Percentiles rank a stretch among this genome's conserved stretches.
phyloP scores from a whole-genome alignment of 2,888 invertebrate genomes.

The Leuctra nigra region DNA sequence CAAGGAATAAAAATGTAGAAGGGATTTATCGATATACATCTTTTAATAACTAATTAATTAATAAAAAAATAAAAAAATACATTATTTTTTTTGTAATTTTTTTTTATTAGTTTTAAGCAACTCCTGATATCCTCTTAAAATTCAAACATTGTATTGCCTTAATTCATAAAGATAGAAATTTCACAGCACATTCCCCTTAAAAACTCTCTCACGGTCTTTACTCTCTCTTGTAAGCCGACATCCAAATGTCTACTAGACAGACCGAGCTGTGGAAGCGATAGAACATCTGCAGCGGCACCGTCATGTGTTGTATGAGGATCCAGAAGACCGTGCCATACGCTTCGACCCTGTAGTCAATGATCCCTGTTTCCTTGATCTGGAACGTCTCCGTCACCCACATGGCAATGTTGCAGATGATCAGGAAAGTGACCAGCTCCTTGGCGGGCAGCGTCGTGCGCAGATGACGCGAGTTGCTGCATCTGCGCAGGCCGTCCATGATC shows the following conservation, averaged over 20 bases:
- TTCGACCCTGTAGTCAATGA: constrained; percentile 44
- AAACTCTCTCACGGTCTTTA: neutral
- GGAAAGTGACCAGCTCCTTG: constrained; percentile 66
- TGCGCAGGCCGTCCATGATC: constrained; percentile 63
- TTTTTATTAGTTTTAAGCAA: too few species aligned
- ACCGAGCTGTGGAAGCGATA: constrained; percentile 74
- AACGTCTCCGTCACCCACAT: constrained; percentile 73
- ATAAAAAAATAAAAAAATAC: too few species aligned
- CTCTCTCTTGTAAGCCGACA: constrained; percentile 61
- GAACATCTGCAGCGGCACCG: constrained; percentile 68
- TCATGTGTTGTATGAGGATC: constrained; percentile 66
- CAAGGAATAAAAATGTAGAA: too few species aligned
- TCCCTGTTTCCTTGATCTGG: constrained; percentile 49
- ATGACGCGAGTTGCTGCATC: constrained; percentile 60
- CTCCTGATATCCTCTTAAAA: too few species aligned
- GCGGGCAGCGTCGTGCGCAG: constrained; percentile 63
- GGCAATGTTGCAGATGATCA: constrained; percentile 67
- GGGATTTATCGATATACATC: too few species aligned
- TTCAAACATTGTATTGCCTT: too few species aligned
- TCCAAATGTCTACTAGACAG: constrained; percentile 72
- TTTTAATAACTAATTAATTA: too few species aligned
- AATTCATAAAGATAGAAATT: too few species aligned
- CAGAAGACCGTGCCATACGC: constrained; percentile 64
- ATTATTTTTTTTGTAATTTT: too few species aligned
- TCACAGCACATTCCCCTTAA: neutral